These are phyloP conservation scores for Fulica atra DNA, from an alignment of 2,113 vertebrate genomes.

Conservation along the genomic window DNA sequence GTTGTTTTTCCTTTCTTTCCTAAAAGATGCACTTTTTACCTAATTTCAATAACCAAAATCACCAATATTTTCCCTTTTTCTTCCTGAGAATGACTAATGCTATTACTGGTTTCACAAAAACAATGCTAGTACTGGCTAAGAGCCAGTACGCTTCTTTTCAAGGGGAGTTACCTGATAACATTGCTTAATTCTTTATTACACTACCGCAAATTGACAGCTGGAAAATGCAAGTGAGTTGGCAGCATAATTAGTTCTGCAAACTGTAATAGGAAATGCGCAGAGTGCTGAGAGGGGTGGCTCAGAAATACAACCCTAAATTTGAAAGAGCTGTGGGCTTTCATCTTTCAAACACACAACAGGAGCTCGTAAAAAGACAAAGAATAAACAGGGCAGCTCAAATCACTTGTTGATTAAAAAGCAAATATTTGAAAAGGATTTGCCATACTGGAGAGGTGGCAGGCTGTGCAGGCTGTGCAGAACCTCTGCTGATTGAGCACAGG, in stretches of 20 bases:
- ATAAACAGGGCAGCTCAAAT: neutral
- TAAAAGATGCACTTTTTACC: neutral
- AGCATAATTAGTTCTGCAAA: neutral
- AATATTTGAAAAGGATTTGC: slow-evolving; percentile 2
- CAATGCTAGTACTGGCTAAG: neutral
- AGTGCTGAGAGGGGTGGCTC: neutral
- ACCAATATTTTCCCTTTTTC: neutral
- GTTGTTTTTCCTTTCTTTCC: neutral
- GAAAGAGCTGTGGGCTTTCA: neutral
- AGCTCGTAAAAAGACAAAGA: neutral
- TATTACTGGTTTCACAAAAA: neutral
- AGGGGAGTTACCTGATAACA: neutral
- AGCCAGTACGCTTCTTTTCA: neutral
- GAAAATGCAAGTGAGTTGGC: neutral
- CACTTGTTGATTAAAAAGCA: neutral
- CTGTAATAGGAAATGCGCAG: neutral
- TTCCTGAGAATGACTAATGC: neutral
- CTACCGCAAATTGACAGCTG: neutral
- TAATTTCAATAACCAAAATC: neutral
- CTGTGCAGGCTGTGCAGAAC: neutral
- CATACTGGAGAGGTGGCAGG: neutral
- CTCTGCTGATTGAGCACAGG: neutral
- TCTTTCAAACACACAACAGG: neutral
- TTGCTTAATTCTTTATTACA: slow-evolving; percentile 8
- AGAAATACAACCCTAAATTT: neutral